Evolutionary conservation across 2,113 vertebrate genomes (phyloP).

Genomic region (Craseonycteris thonglongyai): DNA sequence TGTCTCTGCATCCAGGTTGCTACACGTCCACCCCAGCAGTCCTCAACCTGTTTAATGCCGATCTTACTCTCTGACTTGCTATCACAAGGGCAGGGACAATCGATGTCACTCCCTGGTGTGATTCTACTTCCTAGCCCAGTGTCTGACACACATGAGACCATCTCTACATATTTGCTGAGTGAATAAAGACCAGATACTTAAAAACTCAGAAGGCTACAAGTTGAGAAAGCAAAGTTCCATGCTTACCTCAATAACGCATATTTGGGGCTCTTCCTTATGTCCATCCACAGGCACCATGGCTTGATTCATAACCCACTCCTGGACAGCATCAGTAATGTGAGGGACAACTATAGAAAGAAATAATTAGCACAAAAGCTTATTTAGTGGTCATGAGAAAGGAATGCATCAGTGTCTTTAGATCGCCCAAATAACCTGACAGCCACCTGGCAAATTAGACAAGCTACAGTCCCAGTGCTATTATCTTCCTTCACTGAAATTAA

Average conservation of each 20-base stretch:
- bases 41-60: neutral
- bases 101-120: neutral
- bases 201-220: neutral
- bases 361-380: neutral
- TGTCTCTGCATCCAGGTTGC: neutral
- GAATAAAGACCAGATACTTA: neutral
- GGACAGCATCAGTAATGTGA: constrained; percentile 85
- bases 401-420: neutral
- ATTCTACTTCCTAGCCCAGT: neutral
- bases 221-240: neutral
- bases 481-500: neutral
- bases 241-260: constrained; percentile 85
- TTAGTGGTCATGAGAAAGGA: neutral
- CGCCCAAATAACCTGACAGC: neutral
- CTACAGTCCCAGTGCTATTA: neutral
- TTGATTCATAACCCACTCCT: constrained; percentile 87
- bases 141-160: neutral
- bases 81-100: neutral
- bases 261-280: constrained; percentile 80
- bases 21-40: neutral
- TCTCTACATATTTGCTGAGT: neutral
- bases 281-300: constrained; percentile 82
- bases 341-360: constrained; percentile 80
- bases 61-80: neutral
- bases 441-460: neutral